These are phyloP conservation scores for Chaitophorus viminalis DNA, from an alignment of 2,888 invertebrate species.

Conservation along the genomic window DNA sequence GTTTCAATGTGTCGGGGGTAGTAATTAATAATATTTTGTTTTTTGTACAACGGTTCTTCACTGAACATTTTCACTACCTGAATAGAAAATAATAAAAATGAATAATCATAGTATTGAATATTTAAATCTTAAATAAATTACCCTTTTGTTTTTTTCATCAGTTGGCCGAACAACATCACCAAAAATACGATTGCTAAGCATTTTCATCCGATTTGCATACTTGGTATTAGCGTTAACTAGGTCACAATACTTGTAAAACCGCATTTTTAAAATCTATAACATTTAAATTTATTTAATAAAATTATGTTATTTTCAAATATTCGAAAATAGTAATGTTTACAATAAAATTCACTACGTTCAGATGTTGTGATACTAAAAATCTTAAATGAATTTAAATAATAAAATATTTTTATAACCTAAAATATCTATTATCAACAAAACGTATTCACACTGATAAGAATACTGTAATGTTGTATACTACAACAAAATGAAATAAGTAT, in stretches of 20 bases:
- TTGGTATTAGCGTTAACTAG: conserved; percentile 78
- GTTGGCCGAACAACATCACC: conserved; percentile 86
- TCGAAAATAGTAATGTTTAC: neutral
- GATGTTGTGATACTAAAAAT: too few relatives aligned
- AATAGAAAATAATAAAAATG: conserved; percentile 45
- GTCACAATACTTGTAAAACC: conserved; percentile 73
- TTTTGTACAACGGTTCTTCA: conserved; percentile 78
- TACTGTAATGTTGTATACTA: neutral
- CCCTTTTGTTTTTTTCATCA: conserved; percentile 79
- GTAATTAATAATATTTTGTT: conserved; percentile 80
- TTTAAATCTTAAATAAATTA: conserved; percentile 54
- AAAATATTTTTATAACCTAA: conserved; percentile 1
- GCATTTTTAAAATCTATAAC: conserved; percentile 35
- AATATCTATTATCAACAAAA: conserved; percentile 12
- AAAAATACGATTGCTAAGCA: conserved; percentile 87
- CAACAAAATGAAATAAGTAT: neutral
- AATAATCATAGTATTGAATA: neutral
- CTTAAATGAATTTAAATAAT: neutral
- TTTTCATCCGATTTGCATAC: conserved; percentile 87
- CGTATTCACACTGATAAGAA: conserved; percentile 41
- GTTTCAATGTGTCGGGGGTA: conserved; percentile 88
- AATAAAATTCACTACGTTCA: too few relatives aligned
- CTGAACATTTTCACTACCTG: conserved; percentile 79
- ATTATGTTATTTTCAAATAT: neutral
- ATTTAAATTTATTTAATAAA: neutral